These are phyloP conservation scores for fruit fly (Drosophila melanogaster) DNA, from an alignment of 1,140 invertebrate species.

Conservation along the genomic window Release_6_plus_ISO1_MT NC_004354.4:5192501-5193000, in stretches of 20 bases:
- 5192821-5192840: background rate
- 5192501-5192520: background rate
- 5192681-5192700: conserved; percentile 39
- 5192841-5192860: background rate
- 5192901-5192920: conserved; percentile 51
- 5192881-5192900: conserved; percentile 35
- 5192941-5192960: conserved; percentile 51
- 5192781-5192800: conserved; percentile 24
- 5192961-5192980: conserved; percentile 45
- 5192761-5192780: conserved; percentile 56
- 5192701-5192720: conserved; percentile 20
- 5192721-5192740: background rate
- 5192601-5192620: conserved; percentile 74
- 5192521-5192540: conserved; percentile 30
- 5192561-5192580: conserved; percentile 63
- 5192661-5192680: conserved; percentile 49
- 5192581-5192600: background rate
- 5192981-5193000: conserved; percentile 44
- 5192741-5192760: conserved; percentile 10
- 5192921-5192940: conserved; percentile 36
- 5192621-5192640: conserved; percentile 27
- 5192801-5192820: background rate
- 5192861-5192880: background rate
- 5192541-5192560: conserved; percentile 76
- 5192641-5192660: conserved; percentile 25